Percentiles rank a stretch among this genome's conserved stretches.
Conservation (phyloP, 1,140 invertebrate genomes). For the Drosophila parvula region DNA sequence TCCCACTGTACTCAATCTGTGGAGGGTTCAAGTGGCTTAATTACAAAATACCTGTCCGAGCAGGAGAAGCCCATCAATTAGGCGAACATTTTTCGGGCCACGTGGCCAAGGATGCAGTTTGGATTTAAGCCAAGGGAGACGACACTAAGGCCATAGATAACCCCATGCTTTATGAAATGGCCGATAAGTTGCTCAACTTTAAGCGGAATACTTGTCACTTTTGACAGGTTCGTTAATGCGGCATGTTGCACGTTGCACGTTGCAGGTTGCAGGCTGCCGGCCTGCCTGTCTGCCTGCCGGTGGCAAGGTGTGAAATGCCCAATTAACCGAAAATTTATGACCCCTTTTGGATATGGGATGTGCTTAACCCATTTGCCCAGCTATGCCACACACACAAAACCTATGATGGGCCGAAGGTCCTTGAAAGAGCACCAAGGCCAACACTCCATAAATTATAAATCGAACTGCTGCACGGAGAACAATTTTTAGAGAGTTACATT, state of each 20-base stretch:
- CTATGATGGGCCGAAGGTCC: slow-evolving; percentile 72
- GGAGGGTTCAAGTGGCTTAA: slow-evolving; percentile 58
- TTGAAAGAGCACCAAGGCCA: slow-evolving; percentile 66
- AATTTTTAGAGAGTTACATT: not conserved
- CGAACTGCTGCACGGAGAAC: not conserved
- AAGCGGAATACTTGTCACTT: slow-evolving; percentile 76
- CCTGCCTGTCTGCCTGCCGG: slow-evolving; percentile 10
- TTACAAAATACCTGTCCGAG: slow-evolving; percentile 53
- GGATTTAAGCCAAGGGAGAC: not conserved
- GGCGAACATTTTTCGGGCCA: slow-evolving; percentile 40
- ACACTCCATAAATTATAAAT: slow-evolving; percentile 30
- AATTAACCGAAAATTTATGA: slow-evolving; percentile 77
- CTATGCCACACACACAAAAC: slow-evolving; percentile 24
- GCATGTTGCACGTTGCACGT: slow-evolving; percentile 33
- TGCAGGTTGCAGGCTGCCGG: slow-evolving; percentile 3
- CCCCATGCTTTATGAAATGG: slow-evolving; percentile 53
- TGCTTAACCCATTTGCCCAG: slow-evolving; percentile 59
- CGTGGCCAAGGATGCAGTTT: slow-evolving; percentile 53
- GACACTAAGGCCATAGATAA: slow-evolving; percentile 50
- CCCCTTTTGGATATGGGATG: slow-evolving; percentile 13
- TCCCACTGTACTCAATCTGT: slow-evolving; percentile 41
- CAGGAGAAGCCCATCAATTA: slow-evolving; percentile 42
- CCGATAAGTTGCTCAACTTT: slow-evolving; percentile 72
- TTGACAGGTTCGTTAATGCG: slow-evolving; percentile 76
- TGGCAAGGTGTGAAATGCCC: slow-evolving; percentile 69